Evolutionary conservation across 1,140 invertebrate species (phyloP).

Genomic region (Scaptomyza hsui): DNA sequence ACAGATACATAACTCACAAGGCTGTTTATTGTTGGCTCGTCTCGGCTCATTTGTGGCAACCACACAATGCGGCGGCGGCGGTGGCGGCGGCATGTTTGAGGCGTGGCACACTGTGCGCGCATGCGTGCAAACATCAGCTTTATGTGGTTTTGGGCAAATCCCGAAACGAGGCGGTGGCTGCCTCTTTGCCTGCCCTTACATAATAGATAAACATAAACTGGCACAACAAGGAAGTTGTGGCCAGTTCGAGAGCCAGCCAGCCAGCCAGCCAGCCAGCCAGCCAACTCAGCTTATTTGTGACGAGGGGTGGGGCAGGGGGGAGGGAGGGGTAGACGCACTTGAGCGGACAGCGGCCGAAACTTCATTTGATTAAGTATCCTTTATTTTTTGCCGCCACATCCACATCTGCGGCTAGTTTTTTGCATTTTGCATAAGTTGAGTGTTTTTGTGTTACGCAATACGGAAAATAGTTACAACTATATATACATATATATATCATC

Average conservation of each 20-base stretch:
- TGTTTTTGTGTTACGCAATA: not conserved
- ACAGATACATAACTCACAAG: constrained; percentile 38
- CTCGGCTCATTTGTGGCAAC: constrained; percentile 48
- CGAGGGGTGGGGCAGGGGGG: too few relatives aligned
- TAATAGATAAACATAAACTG: constrained; percentile 24
- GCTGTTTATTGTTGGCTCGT: constrained; percentile 31
- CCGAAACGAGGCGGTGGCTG: constrained; percentile 32
- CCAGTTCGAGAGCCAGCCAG: constrained; percentile 18
- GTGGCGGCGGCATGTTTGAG: constrained; percentile 10
- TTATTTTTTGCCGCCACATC: not conserved
- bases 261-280: not conserved
- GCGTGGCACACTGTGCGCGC: constrained; percentile 66
- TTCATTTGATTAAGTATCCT: not conserved
- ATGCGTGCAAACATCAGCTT: constrained; percentile 52
- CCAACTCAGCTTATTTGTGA: constrained; percentile 1
- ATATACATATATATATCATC: too few relatives aligned
- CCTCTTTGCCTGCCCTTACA: constrained; percentile 27
- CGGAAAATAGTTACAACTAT: too few relatives aligned
- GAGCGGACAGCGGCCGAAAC: not conserved
- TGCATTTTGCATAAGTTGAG: not conserved
- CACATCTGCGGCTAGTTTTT: not conserved
- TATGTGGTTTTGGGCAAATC: constrained; percentile 35
- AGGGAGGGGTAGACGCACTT: constrained; percentile 13
- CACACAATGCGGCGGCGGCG: constrained; percentile 11
- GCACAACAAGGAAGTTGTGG: constrained; percentile 15